Percentiles rank a stretch among this genome's conserved stretches.
phyloP scores from a whole-genome alignment of 2,888 invertebrate genomes.

The Drepanosiphum platanoidis region DNA sequence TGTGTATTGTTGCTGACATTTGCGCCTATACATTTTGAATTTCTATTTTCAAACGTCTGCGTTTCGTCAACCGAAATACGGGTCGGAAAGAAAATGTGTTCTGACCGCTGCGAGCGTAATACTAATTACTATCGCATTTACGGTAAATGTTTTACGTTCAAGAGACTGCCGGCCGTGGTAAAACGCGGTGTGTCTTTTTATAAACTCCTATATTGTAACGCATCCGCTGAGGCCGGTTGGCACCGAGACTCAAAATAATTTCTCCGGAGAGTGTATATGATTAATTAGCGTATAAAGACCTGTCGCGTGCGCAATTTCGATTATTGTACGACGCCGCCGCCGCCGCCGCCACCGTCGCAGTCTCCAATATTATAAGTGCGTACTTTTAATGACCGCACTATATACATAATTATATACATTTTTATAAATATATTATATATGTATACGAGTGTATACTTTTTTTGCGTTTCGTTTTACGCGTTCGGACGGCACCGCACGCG shows the following conservation, averaged over 20 bases:
- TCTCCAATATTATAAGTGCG: neutral
- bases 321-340: conserved; percentile 47
- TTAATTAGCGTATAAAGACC: conserved; percentile 61
- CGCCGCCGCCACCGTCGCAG: no score
- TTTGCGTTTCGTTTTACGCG: conserved; percentile 29
- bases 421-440: neutral
- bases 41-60: no score
- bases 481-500: no score
- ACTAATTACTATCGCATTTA: conserved; percentile 11
- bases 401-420: neutral
- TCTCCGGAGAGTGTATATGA: conserved; percentile 34
- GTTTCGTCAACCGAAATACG: conserved; percentile 20
- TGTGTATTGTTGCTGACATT: neutral
- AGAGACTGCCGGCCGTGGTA: neutral
- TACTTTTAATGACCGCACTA: conserved; percentile 44
- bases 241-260: conserved; percentile 27
- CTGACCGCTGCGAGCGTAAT: conserved; percentile 12
- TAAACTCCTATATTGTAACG: conserved; percentile 10
- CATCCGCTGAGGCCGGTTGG: conserved; percentile 22
- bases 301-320: conserved; percentile 59
- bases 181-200: conserved; percentile 46
- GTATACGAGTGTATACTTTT: neutral
- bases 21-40: no score
- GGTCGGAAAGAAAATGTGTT: conserved; percentile 18
- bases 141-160: conserved; percentile 34